Base-by-base conservation (phyloP, 1,140 invertebrate genomes). In the Aphaenogaster floridana region DNA sequence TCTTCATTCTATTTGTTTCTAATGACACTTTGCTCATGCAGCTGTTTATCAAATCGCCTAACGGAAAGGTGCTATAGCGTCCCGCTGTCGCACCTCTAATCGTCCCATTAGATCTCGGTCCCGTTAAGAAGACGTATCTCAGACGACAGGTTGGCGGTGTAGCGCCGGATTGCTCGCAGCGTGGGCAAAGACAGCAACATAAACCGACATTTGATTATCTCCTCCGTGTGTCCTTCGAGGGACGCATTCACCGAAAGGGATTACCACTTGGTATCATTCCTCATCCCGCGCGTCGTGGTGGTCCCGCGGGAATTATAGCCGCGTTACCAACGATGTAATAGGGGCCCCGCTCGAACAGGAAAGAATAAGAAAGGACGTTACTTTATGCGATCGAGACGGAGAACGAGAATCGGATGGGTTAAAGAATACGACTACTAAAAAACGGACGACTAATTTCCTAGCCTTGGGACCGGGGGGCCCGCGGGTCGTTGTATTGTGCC, bases 271-370 rank as follows among this genome's bases (percentile, higher is more conserved):
- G 83, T 90, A 83, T 9, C 84, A 61, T 90, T 86, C 48, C 63
- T 88, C 61, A 87, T 66, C 59, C 45, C 13, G 66, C 84, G 84
- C 87, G 76, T 80, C 85, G 42, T 54, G 93, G 93, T 91, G 92
- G 93, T 94, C 92, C 88, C 84, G 88, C 88, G 84, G 90, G 88
- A 94, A 91, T 94, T 94, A 94, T 93, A 92, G 89, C 89, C 88
- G 80, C 91, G 86, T 93, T 93, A 92, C 92, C 91, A 88, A 80
- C 89, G 86, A 83, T 89, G 89, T 94, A 93, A 94, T 94, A 88
- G 89, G 54, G 17, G 11, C 42, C 61, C 28, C 42, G 17, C 42
- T 50, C 54, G 68, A 77, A 77, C 50, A 39, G 21, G 50, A 61
- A 34, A 11, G 52, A 63, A 69, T 54, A 79, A 59, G 17, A 79